phyloP scores from a whole-genome alignment of 2,888 invertebrate genomes.

The Sphaerophoria rueppellii region DNA sequence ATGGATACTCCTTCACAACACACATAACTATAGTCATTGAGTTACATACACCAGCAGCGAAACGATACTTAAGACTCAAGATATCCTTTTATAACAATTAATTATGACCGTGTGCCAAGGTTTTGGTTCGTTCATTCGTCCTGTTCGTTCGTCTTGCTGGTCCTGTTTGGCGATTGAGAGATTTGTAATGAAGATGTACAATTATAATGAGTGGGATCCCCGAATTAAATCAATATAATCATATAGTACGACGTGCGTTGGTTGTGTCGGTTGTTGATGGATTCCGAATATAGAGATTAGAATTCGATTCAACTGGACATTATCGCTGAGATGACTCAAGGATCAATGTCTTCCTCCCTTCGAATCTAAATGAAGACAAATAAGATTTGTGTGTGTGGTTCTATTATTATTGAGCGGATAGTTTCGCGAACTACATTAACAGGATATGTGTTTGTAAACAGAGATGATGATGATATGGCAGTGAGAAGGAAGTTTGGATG shows the following conservation, averaged over 20 bases:
- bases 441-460: background rate
- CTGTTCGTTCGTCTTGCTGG: background rate
- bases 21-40: background rate
- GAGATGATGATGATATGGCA: background rate
- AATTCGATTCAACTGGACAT: constrained; percentile 12
- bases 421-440: background rate
- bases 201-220: constrained; percentile 59
- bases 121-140: too few species aligned
- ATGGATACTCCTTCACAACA: background rate
- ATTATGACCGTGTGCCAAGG: constrained; percentile 41
- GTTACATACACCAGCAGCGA: background rate
- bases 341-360: constrained; percentile 2
- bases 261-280: too few species aligned
- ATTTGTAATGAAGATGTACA: constrained; percentile 64
- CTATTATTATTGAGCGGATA: background rate
- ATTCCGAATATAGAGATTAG: background rate
- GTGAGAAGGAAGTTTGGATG: constrained; percentile 17
- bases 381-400: background rate
- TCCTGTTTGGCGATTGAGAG: constrained; percentile 38
- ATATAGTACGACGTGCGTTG: background rate
- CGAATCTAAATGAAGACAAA: background rate
- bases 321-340: background rate
- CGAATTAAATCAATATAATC: constrained; percentile 63
- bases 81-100: constrained; percentile 65
- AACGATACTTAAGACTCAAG: constrained; percentile 39